These are phyloP conservation scores for Spermophilus dauricus DNA, from an alignment of 2,113 vertebrate species.

Conservation along the genomic window DNA sequence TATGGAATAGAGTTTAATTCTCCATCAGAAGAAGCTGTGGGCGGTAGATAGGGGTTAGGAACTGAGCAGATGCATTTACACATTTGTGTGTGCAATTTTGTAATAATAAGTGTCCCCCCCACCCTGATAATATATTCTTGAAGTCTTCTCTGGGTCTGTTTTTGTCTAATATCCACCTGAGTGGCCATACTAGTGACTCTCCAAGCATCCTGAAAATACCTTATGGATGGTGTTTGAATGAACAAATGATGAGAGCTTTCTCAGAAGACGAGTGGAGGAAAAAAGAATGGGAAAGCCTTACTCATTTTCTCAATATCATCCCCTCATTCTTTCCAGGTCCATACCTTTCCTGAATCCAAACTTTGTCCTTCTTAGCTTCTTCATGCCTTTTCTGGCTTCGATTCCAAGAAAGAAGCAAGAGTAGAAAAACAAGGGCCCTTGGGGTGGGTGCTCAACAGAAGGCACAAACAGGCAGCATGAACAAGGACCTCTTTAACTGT, in stretches of 20 bases:
- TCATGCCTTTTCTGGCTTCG: not conserved
- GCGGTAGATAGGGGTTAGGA: not conserved
- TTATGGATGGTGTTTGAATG: not conserved
- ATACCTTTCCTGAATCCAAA: constrained; percentile 14
- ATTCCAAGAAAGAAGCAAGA: not conserved
- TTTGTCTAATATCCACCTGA: not conserved
- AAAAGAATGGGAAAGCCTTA: not conserved
- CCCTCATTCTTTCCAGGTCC: not conserved
- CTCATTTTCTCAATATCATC: not conserved
- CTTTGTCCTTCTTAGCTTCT: not conserved
- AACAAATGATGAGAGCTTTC: not conserved
- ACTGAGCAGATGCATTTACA: not conserved
- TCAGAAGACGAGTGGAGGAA: not conserved
- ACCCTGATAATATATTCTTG: not conserved
- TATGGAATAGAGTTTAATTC: not conserved
- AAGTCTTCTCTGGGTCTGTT: not conserved
- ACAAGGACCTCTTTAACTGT: not conserved
- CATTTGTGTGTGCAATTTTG: not conserved
- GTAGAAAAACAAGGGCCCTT: not conserved
- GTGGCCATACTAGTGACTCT: not conserved
- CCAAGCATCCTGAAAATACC: not conserved
- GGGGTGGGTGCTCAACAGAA: not conserved
- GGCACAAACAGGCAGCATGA: not conserved
- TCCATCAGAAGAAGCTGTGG: not conserved
- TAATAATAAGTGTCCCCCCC: not conserved